Evolutionary conservation across 2,113 vertebrate genomes (phyloP), one percentile per base, ranked within the genome.

Genomic region (Onychostruthus taczanowskii): DNA sequence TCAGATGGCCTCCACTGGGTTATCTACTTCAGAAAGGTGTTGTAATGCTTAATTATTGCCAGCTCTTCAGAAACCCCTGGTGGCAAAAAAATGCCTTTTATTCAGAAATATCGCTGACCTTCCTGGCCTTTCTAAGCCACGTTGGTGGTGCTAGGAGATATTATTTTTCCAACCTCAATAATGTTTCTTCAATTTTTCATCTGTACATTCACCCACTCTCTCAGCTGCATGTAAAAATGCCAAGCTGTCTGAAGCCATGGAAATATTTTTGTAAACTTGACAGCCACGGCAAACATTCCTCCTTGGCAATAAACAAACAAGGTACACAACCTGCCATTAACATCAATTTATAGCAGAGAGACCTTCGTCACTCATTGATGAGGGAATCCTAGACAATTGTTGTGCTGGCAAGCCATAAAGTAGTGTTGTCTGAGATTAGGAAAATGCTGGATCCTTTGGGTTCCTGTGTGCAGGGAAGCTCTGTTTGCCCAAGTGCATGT

Each of bases 241-340:
- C 96, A 94, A 89, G 94, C 96, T 97, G 94, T 97, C 96, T 95
- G 93, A 96, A 96, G 90, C 87, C 81, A 91, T 94, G 87, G 93
- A 94, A 89, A 94, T 89, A 94, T 87, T 95, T 96, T 96, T 95
- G 82, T 79, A 91, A 95, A 94, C 96, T 90, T 97, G 96, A 96
- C 96, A 97, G 96, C 83, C 90, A 70, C 19, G 35, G 96, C 96
- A 97, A 95, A 73, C 89, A 84, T 97, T 97, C 96, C 82, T 96
- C 78, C 96, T 95, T 24, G 53, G 96, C 94, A 96, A 85, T 96
- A 94, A 96, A 97, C 84, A 89, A 94, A 92, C 93, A 96, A 92
- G 86, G 73, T 96, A 72, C 89, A 82, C 93, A 96, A 95, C 94
- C 91, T 95, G 86, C 93, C 90, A 90, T 84, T 95, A 90, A 62